Base-by-base conservation (phyloP, 2,888 invertebrate species). In the Diaperis boleti region DNA sequence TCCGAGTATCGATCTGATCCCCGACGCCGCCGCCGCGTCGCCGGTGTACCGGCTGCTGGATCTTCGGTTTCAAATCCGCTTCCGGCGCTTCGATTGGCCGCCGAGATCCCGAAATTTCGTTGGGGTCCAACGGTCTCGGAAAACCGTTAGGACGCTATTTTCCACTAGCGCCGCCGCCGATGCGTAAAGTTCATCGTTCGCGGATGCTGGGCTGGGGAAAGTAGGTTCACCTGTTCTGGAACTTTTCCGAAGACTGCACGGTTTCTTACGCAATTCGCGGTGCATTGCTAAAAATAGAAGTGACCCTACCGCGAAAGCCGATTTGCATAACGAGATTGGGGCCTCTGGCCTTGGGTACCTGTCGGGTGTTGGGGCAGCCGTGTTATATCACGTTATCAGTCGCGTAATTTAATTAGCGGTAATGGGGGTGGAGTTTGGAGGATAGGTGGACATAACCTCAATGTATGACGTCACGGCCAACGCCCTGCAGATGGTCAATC, bases 221-320 rank as follows among this genome's bases (percentile, higher is more conserved):
- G 54, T 41, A 41, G 52, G 54, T 29, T 35, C 35, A 33, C 45
- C 47, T 41, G 54, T 22, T 41, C 54, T 54, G 41, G 41, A 54
- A 54, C 15, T 41, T 41, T 14, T n/a, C 11, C 7, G 14, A 20
- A 44, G 20, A 17, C 26, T 45, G n/a, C 15, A 31, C 20, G 42
- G 33, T 44, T 55, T 61, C 52, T 74, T 72, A 69, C 73, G 73
- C 70, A 70, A 72, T 56, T 47, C 61, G n/a, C 17, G 55, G 59
- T 70, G 68, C 66, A 67, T 62, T 67, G 52, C 76, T 76, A 76
- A 69, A 77, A 76, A 72, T 77, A 77, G 77, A 60, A 65, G 66
- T 77, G 77, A 77, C 69, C 69, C 71, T 69, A 68, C 45, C 70
- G 69, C 64, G 59, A 66, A 62, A 60, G 60, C 50, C 62, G 62